Evolutionary conservation across 2,797 vertebrate species (phyloP).

Genomic region (Ctenosaura bakeri): DNA sequence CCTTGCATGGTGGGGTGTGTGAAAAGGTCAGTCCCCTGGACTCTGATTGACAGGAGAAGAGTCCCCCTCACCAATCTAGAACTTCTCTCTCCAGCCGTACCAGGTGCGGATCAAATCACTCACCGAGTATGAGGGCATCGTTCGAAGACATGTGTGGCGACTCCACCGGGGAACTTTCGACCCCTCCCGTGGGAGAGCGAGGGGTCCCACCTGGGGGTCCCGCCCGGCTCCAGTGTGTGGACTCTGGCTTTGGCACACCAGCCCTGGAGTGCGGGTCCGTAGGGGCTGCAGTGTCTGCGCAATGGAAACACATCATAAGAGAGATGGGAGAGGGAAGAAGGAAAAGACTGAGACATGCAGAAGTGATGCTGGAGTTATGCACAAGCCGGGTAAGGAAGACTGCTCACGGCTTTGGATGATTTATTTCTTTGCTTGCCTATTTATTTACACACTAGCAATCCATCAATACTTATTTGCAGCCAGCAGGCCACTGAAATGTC

Average conservation of each 20-base stretch:
- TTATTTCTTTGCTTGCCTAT: too few species aligned
- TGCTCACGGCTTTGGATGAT: too few species aligned
- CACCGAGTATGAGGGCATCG: constrained; percentile 85
- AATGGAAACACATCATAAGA: not conserved
- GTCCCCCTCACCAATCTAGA: too few species aligned
- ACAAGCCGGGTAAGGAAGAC: too few species aligned
- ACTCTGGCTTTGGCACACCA: constrained; percentile 31
- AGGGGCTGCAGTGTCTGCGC: constrained; percentile 43
- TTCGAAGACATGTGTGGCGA: constrained; percentile 71
- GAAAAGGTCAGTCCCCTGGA: too few species aligned
- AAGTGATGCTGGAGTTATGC: not conserved
- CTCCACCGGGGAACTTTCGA: constrained; percentile 79
- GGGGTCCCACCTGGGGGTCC: not conserved
- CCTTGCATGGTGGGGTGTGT: too few species aligned
- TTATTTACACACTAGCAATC: too few species aligned
- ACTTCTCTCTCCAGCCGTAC: too few species aligned
- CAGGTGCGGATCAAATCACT: constrained; percentile 50
- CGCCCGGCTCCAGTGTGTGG: fast-evolving
- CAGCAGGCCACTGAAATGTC: too few species aligned
- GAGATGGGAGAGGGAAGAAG: not conserved
- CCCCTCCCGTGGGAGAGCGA: constrained; percentile 49
- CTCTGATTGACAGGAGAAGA: too few species aligned
- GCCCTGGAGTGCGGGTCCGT: fast-evolving
- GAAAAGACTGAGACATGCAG: not conserved
- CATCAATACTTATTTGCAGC: too few species aligned